Conservation (phyloP, 2,113 vertebrate genomes). For the Pachypanchax playfairii region DNA sequence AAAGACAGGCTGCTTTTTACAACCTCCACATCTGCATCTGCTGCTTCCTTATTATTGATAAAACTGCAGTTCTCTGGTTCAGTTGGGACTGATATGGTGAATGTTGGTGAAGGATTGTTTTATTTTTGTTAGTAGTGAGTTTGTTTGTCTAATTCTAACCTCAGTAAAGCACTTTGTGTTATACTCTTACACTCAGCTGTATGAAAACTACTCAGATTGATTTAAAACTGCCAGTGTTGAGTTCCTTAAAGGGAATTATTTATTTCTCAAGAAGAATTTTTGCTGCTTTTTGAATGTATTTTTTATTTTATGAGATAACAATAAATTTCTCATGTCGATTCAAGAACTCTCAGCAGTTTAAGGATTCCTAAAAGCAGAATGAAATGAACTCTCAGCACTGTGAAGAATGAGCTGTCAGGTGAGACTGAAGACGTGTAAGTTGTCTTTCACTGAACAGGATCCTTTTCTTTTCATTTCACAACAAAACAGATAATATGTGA, state of each 20-base stretch:
- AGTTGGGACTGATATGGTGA: no score
- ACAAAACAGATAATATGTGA: conserved; percentile 31
- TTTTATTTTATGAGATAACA: conserved; percentile 11
- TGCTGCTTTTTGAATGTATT: conserved; percentile 26
- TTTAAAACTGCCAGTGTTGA: no score
- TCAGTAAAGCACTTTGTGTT: background rate
- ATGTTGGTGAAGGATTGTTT: no score
- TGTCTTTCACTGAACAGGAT: conserved; percentile 7
- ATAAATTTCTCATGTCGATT: conserved; percentile 28
- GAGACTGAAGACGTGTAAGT: conserved; percentile 29
- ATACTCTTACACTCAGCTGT: background rate
- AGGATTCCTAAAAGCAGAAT: conserved; percentile 24
- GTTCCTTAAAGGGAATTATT: no score
- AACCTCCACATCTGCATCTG: no score
- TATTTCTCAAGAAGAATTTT: no score
- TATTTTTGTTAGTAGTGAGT: no score
- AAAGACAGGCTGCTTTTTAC: no score
- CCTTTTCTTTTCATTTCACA: conserved; percentile 18
- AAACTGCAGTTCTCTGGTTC: no score
- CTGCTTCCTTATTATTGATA: no score
- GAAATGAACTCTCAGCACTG: conserved; percentile 5
- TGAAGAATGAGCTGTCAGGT: conserved; percentile 16
- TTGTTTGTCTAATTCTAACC: no score
- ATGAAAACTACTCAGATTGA: no score
- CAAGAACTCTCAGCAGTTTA: conserved; percentile 29